These are phyloP conservation scores for Ovibos moschatus DNA, from an alignment of 2,113 vertebrate species.

Conservation along the genomic window DNA sequence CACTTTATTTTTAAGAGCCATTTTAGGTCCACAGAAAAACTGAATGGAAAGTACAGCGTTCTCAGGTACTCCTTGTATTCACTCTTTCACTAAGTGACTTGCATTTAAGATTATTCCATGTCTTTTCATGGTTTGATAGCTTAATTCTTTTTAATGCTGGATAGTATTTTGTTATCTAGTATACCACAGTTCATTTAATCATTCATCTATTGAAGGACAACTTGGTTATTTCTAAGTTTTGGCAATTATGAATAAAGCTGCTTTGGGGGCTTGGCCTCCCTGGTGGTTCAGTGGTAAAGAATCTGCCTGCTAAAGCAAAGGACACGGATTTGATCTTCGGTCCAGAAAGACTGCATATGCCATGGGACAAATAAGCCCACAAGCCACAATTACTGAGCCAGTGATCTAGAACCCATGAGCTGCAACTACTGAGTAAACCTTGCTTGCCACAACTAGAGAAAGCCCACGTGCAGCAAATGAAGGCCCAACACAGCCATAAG, in stretches of 20 bases:
- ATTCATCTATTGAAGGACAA: not conserved
- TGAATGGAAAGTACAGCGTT: not conserved
- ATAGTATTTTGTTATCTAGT: not conserved
- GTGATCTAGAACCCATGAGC: not conserved
- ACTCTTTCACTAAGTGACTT: not conserved
- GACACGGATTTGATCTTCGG: not conserved
- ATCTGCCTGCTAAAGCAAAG: not conserved
- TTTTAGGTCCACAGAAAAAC: not conserved
- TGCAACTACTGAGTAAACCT: not conserved
- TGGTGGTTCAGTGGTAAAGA: not conserved
- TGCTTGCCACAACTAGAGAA: not conserved
- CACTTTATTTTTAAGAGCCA: not conserved
- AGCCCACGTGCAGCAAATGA: not conserved
- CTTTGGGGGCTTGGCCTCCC: not conserved
- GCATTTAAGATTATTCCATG: not conserved
- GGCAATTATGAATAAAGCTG: not conserved
- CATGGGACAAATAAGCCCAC: not conserved
- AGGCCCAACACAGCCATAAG: not conserved
- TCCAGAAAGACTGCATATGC: not conserved
- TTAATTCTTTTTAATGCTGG: not conserved
- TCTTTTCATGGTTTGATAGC: not conserved
- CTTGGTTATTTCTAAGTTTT: not conserved
- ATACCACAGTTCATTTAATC: not conserved
- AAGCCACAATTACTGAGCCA: not conserved
- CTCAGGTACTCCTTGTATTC: not conserved